Base-by-base conservation (phyloP, 2,888 invertebrate genomes). In the Thera britannica region DNA sequence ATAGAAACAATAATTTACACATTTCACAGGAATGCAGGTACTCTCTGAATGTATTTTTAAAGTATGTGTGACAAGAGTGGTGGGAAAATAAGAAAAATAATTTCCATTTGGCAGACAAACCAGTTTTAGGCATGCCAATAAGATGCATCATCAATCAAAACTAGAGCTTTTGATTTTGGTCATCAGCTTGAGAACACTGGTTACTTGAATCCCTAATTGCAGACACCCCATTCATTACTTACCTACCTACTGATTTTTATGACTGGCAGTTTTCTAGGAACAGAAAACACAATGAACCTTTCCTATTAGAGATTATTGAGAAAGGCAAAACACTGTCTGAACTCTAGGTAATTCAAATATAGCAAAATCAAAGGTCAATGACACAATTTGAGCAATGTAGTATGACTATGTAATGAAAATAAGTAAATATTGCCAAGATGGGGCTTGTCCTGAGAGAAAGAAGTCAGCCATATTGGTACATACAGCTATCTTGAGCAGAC, bases 401-500 rank as follows among this genome's bases (percentile, higher is more conserved):
- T 67, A 63, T 48, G 69, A 46, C 9, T 46, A 46, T 46, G 44
- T 9, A 46, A 46, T 46, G 44, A 46, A 46, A 46, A 46, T 8
- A 46, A 46, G 44, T 74, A 75, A 76, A 74, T 71, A 76, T 65
- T 68, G 52, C 68, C 70, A 73, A 72, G 65, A 73, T 46, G 44
- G 60, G 58, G 55, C 11, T 54, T 41, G 56, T 34, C 62, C 52
- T 41, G 63, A 59, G 67, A 59, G 57, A 63, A 67, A 52, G 60
- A 61, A 68, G 81, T 79, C 85, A 83, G 85, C 84, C 84, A 87
- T 88, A 75, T 86, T 85, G 81, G 69, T 71, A 90, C 93, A 90
- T 78, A 93, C 93, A n/a, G 91, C 90, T 68, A 92, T 88, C 72
- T 93, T 92, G 80, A 90, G 91, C 73, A 92, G 89, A 38, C 90